Conservation (phyloP, 2,888 invertebrate genomes). For the Hedychridium roseum region DNA sequence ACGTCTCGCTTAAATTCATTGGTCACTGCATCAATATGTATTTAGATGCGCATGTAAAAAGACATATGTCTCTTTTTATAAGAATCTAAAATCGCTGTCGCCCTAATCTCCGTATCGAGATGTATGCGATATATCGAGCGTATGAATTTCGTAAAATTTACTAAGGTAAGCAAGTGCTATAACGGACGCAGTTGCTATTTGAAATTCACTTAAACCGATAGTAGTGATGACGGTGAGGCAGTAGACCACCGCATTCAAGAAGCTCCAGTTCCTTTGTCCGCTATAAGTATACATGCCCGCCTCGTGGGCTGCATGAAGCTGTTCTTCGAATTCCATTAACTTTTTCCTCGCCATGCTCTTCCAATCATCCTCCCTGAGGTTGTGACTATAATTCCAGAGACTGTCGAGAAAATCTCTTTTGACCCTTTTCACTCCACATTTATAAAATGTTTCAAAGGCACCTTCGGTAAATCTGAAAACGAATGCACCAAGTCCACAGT, state of each 20-base stretch:
- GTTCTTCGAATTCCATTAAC: conserved; percentile 85
- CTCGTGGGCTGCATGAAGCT: conserved; percentile 83
- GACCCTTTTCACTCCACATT: conserved; percentile 86
- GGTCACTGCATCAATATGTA: too few relatives aligned
- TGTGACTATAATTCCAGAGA: conserved; percentile 83
- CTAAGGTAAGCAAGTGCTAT: too few relatives aligned
- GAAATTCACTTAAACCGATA: conserved; percentile 89
- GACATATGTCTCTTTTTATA: too few relatives aligned
- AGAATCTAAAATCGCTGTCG: too few relatives aligned
- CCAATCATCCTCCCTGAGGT: conserved; percentile 88
- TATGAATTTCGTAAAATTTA: too few relatives aligned
- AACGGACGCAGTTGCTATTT: too few relatives aligned
- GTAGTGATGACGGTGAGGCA: conserved; percentile 88
- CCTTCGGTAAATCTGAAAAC: conserved; percentile 86
- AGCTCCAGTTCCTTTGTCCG: conserved; percentile 86
- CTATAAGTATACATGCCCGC: conserved; percentile 85
- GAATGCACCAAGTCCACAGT: conserved; percentile 82
- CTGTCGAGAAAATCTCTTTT: conserved; percentile 86
- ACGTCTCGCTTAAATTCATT: too few relatives aligned
- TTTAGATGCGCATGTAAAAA: too few relatives aligned
- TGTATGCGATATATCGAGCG: too few relatives aligned
- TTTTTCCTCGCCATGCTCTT: conserved; percentile 83
- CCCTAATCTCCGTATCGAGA: too few relatives aligned
- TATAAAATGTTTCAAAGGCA: conserved; percentile 84
- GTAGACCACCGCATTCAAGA: conserved; percentile 86